Base-by-base conservation (phyloP, 2,113 vertebrate species). In the Sapayoa aenigma region DNA sequence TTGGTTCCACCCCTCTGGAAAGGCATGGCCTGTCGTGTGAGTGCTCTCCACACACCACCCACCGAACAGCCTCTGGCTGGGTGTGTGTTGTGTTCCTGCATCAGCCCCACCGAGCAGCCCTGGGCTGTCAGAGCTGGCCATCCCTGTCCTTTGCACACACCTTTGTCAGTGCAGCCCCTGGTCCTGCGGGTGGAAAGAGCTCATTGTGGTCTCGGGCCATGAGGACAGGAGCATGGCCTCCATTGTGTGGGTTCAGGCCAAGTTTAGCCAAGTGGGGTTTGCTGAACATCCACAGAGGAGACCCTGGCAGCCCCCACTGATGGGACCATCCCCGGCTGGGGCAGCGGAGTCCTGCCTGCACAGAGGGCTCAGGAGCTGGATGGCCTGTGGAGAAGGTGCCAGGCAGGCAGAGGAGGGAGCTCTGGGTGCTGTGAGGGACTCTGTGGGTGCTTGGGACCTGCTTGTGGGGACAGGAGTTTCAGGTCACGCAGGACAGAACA, bases 401-500 rank as follows among this genome's bases (percentile, higher is more conserved):
- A 46, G 69, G 28, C 9, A 46, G 39, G n/a, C 46, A 75, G 53
- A 46, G n/a, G 53, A 68, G 78, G n/a, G 39, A 75, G 87, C 71
- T 3, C 6, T 30, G 46, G 21, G 7, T n/a, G 28, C 41, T 58
- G 37, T 19, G 4, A 42, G 47, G 60, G 35, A 12, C 19, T 44
- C 15, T 77, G 50, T 33, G 81, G 60, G 31, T 9, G 15, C 37
- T 67, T 59, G 67, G 58, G 31, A 42, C 14, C 27, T 33, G 67
- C 31, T 44, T 9, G 16, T 33, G 68, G 27, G 50, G 59, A 11
- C 1, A 1, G 20, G 87, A 60, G 39, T 25, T 44, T 24, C 39
- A 60, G 46, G 25, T 30, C 46, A 3, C 8, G n/a, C 46, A 68
- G 46, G 19, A 59, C 0, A 1, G 33, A 39, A n/a, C 22, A 28